Evolutionary conservation across 2,888 invertebrate genomes (phyloP), one percentile per base, ranked within the genome.

Genomic region (Drosophila birchii): DNA sequence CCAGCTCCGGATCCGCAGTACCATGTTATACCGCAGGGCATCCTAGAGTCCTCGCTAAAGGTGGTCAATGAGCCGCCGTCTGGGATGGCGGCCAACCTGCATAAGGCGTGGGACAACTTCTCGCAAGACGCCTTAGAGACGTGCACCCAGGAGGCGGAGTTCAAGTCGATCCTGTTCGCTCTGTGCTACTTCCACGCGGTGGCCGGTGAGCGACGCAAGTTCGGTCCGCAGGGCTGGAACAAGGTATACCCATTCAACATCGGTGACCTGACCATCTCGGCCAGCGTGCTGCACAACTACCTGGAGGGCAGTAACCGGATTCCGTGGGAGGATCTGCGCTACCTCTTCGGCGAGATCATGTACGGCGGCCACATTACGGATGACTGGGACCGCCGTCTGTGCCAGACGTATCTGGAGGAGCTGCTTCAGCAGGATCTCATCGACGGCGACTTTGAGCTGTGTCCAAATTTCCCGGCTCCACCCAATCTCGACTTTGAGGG

Each of bases 351-450:
- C 0, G 98, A 98, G 93, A 98, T 98, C 81, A 98, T 98, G 98
- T 98, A 98, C 91, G 98, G 98, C 1, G 98, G 98, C 0, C 98
- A 98, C 90, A 98, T 98, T 83, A 98, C 98, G 0, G 98, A 98
- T 90, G 98, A 98, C 91, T 98, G 98, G 98, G 98, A 98, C 92
- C 93, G 98, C 38, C 94, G 97, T 23, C 94, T 98, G 2, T 98
- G 98, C 90, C 94, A 96, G 61, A 97, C 96, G 0, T 97, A 97
- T 92, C 93, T 99, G 61, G 94, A 96, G 80, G 98, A 97, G 90
- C 97, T 96, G 90, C 95, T 98, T 94, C 96, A 96, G 88, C 95
- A 97, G 0, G 97, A 97, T 89, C 94, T 98, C 92, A 95, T 96
- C 67, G 98, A 98, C 80, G 97, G 97, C 4, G 98, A 98, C 81